These are phyloP conservation scores for Oncorhynchus nerka DNA, from an alignment of 2,113 vertebrate species.

Conservation along the genomic window DNA sequence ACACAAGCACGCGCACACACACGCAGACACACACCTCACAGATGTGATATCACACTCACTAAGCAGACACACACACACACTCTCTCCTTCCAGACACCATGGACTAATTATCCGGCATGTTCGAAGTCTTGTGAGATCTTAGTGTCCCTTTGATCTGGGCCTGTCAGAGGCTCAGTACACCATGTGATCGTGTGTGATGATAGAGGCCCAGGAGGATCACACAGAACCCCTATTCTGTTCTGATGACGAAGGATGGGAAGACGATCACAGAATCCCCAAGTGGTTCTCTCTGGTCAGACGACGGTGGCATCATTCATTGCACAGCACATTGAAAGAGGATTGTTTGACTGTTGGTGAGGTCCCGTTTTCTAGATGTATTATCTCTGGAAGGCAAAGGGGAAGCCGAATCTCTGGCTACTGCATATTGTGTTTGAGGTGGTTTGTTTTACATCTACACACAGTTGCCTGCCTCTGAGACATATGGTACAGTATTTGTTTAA, in stretches of 20 bases:
- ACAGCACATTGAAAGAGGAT: no score
- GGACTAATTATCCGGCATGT: slow-evolving; percentile 16
- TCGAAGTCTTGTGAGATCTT: not conserved
- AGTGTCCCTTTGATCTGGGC: slow-evolving; percentile 24
- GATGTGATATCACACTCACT: not conserved
- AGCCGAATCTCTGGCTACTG: not conserved
- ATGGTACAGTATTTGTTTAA: no score
- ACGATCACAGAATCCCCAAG: not conserved
- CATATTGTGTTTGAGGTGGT: not conserved
- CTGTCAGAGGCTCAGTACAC: not conserved
- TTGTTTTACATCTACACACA: not conserved
- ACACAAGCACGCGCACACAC: not conserved
- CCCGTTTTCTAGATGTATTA: no score
- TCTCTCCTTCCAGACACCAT: not conserved
- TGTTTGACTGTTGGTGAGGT: no score
- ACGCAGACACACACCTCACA: not conserved
- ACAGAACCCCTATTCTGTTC: not conserved
- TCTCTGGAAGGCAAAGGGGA: no score
- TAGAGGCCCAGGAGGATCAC: not conserved
- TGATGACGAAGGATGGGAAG: not conserved
- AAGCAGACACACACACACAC: not conserved
- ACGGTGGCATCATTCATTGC: no score
- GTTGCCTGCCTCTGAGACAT: no score
- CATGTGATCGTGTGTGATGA: no score
- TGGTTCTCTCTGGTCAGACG: not conserved